phyloP scores from a whole-genome alignment of 1,140 invertebrate genomes.

The Cardiocondyla obscurior region DNA sequence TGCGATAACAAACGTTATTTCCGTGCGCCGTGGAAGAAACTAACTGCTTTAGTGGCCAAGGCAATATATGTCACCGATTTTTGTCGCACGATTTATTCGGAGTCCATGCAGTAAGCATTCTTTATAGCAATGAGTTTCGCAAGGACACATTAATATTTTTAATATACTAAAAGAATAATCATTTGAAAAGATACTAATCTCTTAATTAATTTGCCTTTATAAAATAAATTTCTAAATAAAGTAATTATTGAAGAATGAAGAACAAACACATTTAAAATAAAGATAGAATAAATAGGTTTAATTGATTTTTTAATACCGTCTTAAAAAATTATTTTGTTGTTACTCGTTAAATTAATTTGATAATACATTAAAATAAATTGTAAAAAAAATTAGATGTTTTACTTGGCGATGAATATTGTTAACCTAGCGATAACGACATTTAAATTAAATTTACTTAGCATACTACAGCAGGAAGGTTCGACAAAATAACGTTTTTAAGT shows the following conservation, averaged over 20 bases:
- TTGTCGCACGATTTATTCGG: slow-evolving; percentile 59
- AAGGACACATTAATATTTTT: not conserved
- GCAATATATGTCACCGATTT: slow-evolving; percentile 58
- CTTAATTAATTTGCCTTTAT: not conserved
- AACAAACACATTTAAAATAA: not conserved
- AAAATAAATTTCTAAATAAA: not conserved
- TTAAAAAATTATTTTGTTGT: not conserved
- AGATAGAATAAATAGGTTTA: not conserved
- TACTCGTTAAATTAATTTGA: not conserved
- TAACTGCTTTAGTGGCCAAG: slow-evolving; percentile 29
- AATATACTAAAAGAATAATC: not conserved
- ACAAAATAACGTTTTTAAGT: slow-evolving; percentile 56
- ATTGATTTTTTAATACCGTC: not conserved
- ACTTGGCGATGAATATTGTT: not conserved
- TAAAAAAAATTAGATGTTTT: not conserved
- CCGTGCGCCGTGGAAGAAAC: slow-evolving; percentile 45
- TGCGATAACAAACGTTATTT: slow-evolving; percentile 61
- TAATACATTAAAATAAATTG: not conserved
- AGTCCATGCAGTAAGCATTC: not conserved
- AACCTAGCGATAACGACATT: not conserved
- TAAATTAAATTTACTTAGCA: slow-evolving; percentile 35
- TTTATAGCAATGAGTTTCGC: not conserved
- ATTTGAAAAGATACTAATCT: not conserved
- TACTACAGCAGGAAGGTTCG: not conserved
- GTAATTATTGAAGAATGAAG: not conserved